These are phyloP conservation scores for Drosophila seclusa DNA, from an alignment of 2,888 invertebrate species.

Conservation along the genomic window DNA sequence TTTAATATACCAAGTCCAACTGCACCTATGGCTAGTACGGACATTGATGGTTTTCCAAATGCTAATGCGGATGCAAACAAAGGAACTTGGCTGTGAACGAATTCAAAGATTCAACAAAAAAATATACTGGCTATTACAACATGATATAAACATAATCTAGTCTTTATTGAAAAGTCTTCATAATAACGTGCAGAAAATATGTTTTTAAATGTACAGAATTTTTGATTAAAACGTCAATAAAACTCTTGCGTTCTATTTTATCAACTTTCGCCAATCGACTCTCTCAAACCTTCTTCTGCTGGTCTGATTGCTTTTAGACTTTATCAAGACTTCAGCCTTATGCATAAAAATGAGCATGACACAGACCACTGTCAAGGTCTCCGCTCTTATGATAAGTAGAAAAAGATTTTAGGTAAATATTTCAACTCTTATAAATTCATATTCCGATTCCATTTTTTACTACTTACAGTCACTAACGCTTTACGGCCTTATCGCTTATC, in stretches of 20 bases:
- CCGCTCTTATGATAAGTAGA: slow-evolving; percentile 33
- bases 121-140: slow-evolving; percentile 2
- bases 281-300: neutral
- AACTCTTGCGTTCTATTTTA: neutral
- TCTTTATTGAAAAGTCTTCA: neutral
- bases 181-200: neutral
- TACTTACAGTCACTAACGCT: slow-evolving; percentile 10
- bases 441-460: slow-evolving; percentile 55
- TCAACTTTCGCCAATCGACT: neutral
- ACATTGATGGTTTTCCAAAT: slow-evolving; percentile 31
- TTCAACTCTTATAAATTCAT: slow-evolving; percentile 51
- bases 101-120: neutral
- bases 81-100: slow-evolving; percentile 65
- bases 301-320: neutral
- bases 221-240: neutral
- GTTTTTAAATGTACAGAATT: neutral
- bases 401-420: neutral
- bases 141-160: slow-evolving; percentile 1
- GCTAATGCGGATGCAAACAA: slow-evolving; percentile 42
- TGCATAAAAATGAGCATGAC: slow-evolving; percentile 26
- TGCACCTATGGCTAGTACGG: slow-evolving; percentile 37
- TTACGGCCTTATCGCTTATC: slow-evolving; percentile 69
- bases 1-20: slow-evolving; percentile 70
- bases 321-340: slow-evolving; percentile 29
- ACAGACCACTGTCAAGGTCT: slow-evolving; percentile 58